Base-by-base conservation (phyloP, 92 coral and sea anemone genomes). In the Isaurus tuberculatus region DNA sequence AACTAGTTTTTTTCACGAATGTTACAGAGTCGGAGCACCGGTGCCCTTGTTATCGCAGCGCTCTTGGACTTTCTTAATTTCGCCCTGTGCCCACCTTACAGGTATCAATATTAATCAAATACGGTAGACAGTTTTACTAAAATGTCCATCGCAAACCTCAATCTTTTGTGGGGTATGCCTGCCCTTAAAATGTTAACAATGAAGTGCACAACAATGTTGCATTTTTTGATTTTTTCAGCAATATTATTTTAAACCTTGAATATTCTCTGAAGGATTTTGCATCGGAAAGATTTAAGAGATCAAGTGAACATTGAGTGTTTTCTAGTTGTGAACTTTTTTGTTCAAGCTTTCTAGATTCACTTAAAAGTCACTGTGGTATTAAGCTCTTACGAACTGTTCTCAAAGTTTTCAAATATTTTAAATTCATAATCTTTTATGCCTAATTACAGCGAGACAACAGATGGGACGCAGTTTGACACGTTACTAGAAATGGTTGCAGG, bases 81-180 rank as follows among this genome's bases (percentile, higher is more conserved):
- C 79, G 99, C 99, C 37, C 89, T 96, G 28, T 96, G 99, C 63
- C 99, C 99, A 58, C 99, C 99, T 17, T 96, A 96, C 94, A 96
- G 99, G 99, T 95, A 85, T 30, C 11, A 40, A 40, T 40, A n/a
- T n/a, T n/a, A n/a, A n/a, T n/a, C n/a, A n/a, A n/a, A n/a, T n/a
- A n/a, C n/a, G n/a, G n/a, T n/a, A n/a, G n/a, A n/a, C n/a, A n/a
- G n/a, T n/a, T n/a, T n/a, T n/a, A n/a, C n/a, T n/a, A n/a, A n/a
- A n/a, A n/a, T n/a, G n/a, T n/a, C n/a, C n/a, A n/a, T n/a, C n/a
- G n/a, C n/a, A n/a, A n/a, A n/a, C n/a, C n/a, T n/a, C n/a, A n/a
- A n/a, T n/a, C n/a, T n/a, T n/a, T n/a, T n/a, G n/a, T n/a, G n/a
- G n/a, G n/a, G n/a, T n/a, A n/a, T n/a, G n/a, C n/a, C n/a, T 42